phyloP scores from a whole-genome alignment of 2,888 invertebrate genomes.

The Metallyticus violacea region DNA sequence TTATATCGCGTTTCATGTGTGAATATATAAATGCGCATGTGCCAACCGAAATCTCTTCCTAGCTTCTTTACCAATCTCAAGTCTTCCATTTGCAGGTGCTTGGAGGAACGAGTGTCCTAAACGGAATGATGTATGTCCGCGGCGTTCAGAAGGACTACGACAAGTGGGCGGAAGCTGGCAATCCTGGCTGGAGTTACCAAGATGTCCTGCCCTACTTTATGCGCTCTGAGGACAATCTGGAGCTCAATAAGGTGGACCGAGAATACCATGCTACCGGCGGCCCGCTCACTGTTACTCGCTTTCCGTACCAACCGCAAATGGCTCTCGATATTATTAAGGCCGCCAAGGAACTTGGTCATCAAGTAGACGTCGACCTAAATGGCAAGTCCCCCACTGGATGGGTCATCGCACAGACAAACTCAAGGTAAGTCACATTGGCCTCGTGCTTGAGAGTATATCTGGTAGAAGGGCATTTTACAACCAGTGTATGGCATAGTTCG shows the following conservation, averaged over 20 bases:
- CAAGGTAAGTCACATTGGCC: constrained; percentile 48
- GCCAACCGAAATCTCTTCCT: no score
- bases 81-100: constrained; percentile 43
- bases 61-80: no score
- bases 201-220: constrained; percentile 72
- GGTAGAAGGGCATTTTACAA: no score
- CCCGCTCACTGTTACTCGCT: constrained; percentile 58
- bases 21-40: no score
- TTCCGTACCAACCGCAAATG: constrained; percentile 61
- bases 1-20: no score
- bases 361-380: constrained; percentile 62
- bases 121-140: constrained; percentile 83
- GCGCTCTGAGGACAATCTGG: constrained; percentile 64
- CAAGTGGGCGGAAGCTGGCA: constrained; percentile 70
- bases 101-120: constrained; percentile 68
- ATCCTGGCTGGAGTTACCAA: constrained; percentile 74
- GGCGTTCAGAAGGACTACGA: constrained; percentile 74
- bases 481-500: no score
- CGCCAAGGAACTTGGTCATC: constrained; percentile 59
- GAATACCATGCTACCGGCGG: constrained; percentile 62
- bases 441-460: no score
- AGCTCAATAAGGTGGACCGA: constrained; percentile 58
- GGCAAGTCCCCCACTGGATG: constrained; percentile 62
- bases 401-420: constrained; percentile 61
- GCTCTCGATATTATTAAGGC: constrained; percentile 61